phyloP scores from a whole-genome alignment of 1,140 invertebrate species.

The Philotrypesis tridentata region DNA sequence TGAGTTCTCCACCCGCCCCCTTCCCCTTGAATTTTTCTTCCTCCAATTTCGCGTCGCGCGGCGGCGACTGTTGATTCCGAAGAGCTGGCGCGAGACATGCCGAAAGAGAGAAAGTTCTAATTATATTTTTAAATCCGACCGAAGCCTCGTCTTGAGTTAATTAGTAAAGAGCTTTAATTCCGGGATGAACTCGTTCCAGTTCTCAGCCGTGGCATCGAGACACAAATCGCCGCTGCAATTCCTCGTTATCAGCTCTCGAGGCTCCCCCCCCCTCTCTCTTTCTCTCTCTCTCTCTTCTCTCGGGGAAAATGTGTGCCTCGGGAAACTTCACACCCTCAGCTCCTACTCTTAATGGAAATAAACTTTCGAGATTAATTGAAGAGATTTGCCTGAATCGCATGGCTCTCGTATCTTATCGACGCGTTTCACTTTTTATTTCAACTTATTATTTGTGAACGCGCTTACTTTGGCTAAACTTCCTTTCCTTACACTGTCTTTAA shows the following conservation, averaged over 20 bases:
- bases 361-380: background rate
- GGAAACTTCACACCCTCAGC: background rate
- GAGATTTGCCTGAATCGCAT: background rate
- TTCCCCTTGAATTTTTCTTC: slow-evolving; percentile 45
- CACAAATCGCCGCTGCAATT: slow-evolving; percentile 24
- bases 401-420: background rate
- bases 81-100: background rate
- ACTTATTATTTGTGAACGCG: background rate
- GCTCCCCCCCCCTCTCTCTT: too few relatives aligned
- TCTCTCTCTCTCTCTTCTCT: too few relatives aligned
- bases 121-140: slow-evolving; percentile 37
- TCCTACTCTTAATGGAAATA: background rate
- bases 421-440: background rate
- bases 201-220: background rate
- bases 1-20: background rate
- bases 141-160: slow-evolving; percentile 38
- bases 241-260: background rate
- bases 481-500: background rate
- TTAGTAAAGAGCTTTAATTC: slow-evolving; percentile 39
- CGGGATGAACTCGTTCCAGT: slow-evolving; percentile 33
- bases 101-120: background rate
- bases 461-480: background rate
- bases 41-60: slow-evolving; percentile 17
- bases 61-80: background rate
- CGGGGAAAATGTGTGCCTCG: background rate